Base-by-base conservation (phyloP, 2,888 invertebrate genomes). In the Cylloceria caligata region DNA sequence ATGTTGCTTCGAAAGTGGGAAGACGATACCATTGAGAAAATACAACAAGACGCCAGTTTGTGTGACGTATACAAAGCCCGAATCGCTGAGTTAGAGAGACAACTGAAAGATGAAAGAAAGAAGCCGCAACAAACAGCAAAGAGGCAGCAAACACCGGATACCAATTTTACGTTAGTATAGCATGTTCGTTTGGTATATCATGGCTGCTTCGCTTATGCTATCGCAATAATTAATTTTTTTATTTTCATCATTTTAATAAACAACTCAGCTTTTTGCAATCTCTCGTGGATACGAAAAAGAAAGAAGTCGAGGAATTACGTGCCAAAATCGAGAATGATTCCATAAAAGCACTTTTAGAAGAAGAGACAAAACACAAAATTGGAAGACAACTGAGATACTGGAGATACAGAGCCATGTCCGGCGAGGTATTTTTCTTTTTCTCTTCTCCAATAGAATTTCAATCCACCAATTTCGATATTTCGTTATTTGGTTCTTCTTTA, bases 241-340 rank as follows among this genome's bases (percentile, higher is more conserved):
- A 11, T 60, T 30, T n/a, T n/a, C n/a, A n/a, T n/a, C 7, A 16
- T 64, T 42, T 39, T 62, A n/a, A 30, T 73, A 24, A 76, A 52
- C 19, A 42, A 60, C 36, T 67, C 69, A 91, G 91, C 42, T 91
- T 88, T 49, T 85, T 90, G n/a, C 88, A 90, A 82, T 84, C 84
- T 0, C 65, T 89, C 13, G 36, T 90, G 21, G 39, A 74, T 1
- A 9, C 64, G 0, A 90, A 91, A 34, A 88, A 83, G 9, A 89
- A 88, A 67, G 87, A 90, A 80, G 69, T 88, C 3, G 87, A 89
- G 42, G 88, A 90, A 45, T 79, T 91, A 13, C 83, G 82, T 3
- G 69, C 80, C 13, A 87, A 88, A 71, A 62, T 91, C 11, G 90
- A 91, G 73, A 84, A 86, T 60, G 85, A 88, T 72, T 86, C 88